A percentile compares a stretch with the other conserved stretches of the same genome.
These are phyloP conservation scores for Myanophis thanlyinensis DNA, from an alignment of 2,113 vertebrate genomes.

Conservation along the genomic window DNA sequence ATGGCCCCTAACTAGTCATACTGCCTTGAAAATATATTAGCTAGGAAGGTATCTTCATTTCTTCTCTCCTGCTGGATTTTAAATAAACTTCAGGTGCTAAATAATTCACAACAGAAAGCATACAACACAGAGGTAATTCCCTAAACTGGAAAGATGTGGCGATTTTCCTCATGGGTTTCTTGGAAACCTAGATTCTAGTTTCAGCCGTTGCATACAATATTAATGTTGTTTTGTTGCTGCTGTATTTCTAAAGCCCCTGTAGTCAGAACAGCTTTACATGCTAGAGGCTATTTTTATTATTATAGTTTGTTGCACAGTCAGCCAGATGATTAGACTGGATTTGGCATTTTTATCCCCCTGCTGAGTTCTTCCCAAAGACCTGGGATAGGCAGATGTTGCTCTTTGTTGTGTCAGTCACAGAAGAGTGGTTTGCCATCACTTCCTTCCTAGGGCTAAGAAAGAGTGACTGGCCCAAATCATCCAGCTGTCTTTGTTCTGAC, in stretches of 20 bases:
- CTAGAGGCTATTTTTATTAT: not conserved
- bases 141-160: conserved; percentile 8
- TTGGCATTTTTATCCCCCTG: not conserved
- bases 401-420: not conserved
- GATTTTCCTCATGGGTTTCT: not conserved
- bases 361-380: not conserved
- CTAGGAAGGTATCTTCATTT: conserved; percentile 44
- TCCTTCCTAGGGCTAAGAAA: not conserved
- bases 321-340: not conserved
- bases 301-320: not conserved
- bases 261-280: not conserved
- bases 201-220: not conserved
- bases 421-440: not conserved
- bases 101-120: not conserved
- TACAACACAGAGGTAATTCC: conserved; percentile 24
- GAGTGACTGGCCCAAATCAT: not conserved
- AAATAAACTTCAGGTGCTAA: conserved; percentile 45
- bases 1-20: conserved; percentile 37
- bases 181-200: not conserved
- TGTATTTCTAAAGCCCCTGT: not conserved
- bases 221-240: not conserved
- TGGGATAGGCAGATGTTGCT: not conserved
- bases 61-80: conserved; percentile 51
- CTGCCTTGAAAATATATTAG: conserved; percentile 31
- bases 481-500: not conserved